These are phyloP conservation scores for Cyrtorhinus lividipennis DNA, from an alignment of 1,140 invertebrate species.

Conservation along the genomic window DNA sequence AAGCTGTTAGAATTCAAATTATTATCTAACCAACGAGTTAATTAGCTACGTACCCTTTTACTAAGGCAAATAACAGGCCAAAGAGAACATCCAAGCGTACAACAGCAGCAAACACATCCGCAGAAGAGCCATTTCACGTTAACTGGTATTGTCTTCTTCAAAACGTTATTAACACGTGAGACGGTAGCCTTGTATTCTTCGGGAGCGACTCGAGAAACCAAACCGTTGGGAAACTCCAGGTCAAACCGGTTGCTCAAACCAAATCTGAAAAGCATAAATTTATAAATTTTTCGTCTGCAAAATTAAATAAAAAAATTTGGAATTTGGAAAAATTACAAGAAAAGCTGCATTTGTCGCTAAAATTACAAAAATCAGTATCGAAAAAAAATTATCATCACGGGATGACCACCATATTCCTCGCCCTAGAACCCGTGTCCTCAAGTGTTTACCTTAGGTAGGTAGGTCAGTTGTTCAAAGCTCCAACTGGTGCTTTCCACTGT, in stretches of 20 bases:
- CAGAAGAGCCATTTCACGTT: slow-evolving; percentile 93
- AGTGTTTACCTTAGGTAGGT: too few species aligned
- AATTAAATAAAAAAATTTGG: too few species aligned
- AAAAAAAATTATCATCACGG: too few species aligned
- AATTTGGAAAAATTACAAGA: too few species aligned
- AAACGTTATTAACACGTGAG: slow-evolving; percentile 73
- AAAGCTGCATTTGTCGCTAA: too few species aligned
- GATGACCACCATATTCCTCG: too few species aligned
- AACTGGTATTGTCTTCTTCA: slow-evolving; percentile 87
- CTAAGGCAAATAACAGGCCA: slow-evolving; percentile 95
- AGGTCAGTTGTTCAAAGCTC: too few species aligned
- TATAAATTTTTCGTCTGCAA: too few species aligned
- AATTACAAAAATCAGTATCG: too few species aligned
- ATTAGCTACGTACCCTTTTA: slow-evolving; percentile 79
- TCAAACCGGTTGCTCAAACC: slow-evolving; percentile 89
- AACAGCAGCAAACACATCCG: slow-evolving; percentile 92
- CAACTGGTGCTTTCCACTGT: too few species aligned
- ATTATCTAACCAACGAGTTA: too few species aligned
- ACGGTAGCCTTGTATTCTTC: slow-evolving; percentile 93
- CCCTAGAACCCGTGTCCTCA: too few species aligned
- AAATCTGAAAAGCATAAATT: slow-evolving; percentile 78
- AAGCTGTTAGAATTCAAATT: background rate
- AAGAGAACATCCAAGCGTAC: slow-evolving; percentile 87
- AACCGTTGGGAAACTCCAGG: slow-evolving; percentile 74
- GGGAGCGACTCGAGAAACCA: slow-evolving; percentile 81